Conservation (phyloP, 64 coral and sea anemone genomes). For the Orbicella faveolata region DNA sequence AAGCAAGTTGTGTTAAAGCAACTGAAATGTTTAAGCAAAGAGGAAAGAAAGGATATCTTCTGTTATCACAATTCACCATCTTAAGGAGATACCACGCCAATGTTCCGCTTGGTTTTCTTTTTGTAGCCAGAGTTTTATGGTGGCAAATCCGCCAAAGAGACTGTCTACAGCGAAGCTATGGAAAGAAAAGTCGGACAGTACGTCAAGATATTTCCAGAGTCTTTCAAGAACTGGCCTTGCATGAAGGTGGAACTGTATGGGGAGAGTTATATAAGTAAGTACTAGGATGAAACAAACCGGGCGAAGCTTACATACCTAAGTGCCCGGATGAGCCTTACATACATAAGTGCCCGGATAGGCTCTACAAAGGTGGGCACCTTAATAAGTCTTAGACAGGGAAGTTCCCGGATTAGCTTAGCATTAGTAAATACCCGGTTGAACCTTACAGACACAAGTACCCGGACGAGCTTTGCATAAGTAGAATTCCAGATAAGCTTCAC, state of each 20-base stretch:
- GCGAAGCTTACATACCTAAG: not conserved
- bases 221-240: not conserved
- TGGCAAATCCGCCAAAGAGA: not conserved
- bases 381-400: no score
- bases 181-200: slow-evolving; percentile 10
- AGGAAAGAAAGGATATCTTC: no score
- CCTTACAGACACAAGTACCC: no score
- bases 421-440: no score
- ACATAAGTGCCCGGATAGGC: no score
- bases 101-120: not conserved
- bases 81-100: not conserved
- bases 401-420: no score
- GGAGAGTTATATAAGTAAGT: not conserved
- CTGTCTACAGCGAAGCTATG: not conserved
- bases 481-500: no score
- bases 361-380: no score
- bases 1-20: no score
- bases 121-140: slow-evolving; percentile 26
- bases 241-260: slow-evolving; percentile 24
- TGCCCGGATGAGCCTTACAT: not conserved
- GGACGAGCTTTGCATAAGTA: no score
- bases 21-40: no score
- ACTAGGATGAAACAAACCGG: not conserved
- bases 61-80: not conserved
- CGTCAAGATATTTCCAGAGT: not conserved